These are phyloP conservation scores for Caenorhabditis latens DNA, from an alignment of 1,140 invertebrate genomes.

Conservation along the genomic window DNA sequence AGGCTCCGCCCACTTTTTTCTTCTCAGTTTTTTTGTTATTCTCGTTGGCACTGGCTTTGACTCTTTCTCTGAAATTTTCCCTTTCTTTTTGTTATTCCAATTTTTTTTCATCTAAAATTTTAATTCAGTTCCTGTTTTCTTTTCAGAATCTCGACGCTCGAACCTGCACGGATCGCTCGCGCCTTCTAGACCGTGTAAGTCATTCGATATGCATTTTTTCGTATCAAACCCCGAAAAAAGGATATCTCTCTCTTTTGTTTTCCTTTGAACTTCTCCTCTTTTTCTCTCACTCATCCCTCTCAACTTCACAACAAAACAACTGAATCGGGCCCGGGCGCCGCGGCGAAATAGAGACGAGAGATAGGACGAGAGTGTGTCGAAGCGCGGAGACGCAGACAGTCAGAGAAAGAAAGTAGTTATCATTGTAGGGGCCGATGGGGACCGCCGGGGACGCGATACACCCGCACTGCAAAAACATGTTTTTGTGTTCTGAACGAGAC, in stretches of 20 bases:
- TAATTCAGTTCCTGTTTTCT: neutral
- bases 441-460: neutral
- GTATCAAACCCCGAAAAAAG: neutral
- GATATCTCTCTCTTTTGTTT: neutral
- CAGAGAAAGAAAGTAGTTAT: conserved; percentile 31
- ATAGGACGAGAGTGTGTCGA: neutral
- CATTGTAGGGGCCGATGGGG: neutral
- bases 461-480: conserved; percentile 36
- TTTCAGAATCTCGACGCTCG: conserved; percentile 50
- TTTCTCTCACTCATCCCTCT: neutral
- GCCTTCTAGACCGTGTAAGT: conserved; percentile 50
- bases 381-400: conserved; percentile 3
- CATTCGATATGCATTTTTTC: neutral
- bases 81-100: neutral
- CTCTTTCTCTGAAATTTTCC: no score
- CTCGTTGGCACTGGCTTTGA: no score
- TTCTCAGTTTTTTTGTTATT: no score
- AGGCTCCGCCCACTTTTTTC: conserved; percentile 32
- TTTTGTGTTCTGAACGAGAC: conserved; percentile 12
- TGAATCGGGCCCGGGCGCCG: neutral
- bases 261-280: neutral
- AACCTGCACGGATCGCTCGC: conserved; percentile 50
- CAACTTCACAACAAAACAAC: neutral
- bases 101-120: neutral
- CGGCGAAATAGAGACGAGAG: neutral